Evolutionary conservation across 1,140 invertebrate species (phyloP).

Genomic region (Achroia grisella): DNA sequence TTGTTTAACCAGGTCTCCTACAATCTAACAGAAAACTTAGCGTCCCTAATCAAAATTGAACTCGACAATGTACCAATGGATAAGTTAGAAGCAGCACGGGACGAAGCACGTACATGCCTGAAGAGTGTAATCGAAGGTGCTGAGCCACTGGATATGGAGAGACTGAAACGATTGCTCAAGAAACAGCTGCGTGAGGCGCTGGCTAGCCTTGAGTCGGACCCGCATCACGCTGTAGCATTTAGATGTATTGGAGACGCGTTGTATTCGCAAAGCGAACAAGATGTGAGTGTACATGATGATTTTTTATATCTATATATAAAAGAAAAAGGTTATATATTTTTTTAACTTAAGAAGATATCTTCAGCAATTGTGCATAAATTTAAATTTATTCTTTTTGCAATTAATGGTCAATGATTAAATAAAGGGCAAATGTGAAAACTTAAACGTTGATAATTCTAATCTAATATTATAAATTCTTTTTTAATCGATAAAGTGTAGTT

Average conservation of each 20-base stretch:
- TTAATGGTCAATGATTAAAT: too few relatives aligned
- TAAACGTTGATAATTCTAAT: too few relatives aligned
- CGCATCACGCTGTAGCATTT: conserved; percentile 83
- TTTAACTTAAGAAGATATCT: too few relatives aligned
- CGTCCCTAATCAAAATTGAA: conserved; percentile 79
- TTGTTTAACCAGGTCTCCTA: conserved; percentile 76
- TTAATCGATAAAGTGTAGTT: too few relatives aligned
- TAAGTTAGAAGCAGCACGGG: conserved; percentile 78
- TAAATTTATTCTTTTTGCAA: too few relatives aligned
- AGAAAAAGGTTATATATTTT: too few relatives aligned
- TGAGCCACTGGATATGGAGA: conserved; percentile 82
- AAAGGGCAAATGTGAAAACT: too few relatives aligned
- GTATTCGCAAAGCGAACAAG: conserved; percentile 83
- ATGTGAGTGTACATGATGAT: conserved; percentile 76
- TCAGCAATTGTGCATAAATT: too few relatives aligned
- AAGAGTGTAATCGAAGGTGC: conserved; percentile 51
- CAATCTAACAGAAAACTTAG: conserved; percentile 82
- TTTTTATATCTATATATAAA: conserved; percentile 6
- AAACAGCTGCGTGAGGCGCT: conserved; percentile 82
- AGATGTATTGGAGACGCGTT: conserved; percentile 87
- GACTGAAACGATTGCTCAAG: conserved; percentile 79
- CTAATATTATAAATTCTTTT: too few relatives aligned
- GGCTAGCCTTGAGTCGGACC: conserved; percentile 82
- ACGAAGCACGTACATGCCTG: conserved; percentile 76
- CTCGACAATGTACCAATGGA: conserved; percentile 85